Conservation (phyloP, 2,888 invertebrate species). For the Blastobasis lacticolella region DNA sequence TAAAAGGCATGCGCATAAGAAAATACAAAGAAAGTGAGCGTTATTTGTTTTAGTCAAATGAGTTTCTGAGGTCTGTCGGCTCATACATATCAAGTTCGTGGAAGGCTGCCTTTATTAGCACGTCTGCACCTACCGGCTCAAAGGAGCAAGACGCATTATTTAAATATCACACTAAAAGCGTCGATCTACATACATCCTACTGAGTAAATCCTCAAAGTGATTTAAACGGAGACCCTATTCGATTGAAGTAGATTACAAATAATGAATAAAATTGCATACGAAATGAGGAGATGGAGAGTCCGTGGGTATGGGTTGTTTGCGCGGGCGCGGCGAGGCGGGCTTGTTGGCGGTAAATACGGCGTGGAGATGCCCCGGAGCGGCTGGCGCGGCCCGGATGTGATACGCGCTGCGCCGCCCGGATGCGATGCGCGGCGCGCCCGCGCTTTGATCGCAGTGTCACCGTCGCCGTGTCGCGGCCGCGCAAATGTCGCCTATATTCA, state of each 20-base stretch:
- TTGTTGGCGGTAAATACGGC: slow-evolving; percentile 57
- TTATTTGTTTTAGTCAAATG: slow-evolving; percentile 69
- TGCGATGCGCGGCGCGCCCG: too few species aligned
- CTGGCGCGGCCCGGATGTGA: neutral
- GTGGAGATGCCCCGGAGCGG: slow-evolving; percentile 19
- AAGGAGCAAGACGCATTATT: slow-evolving; percentile 64
- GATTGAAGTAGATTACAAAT: slow-evolving; percentile 74
- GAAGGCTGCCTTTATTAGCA: slow-evolving; percentile 59
- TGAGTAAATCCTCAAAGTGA: slow-evolving; percentile 69
- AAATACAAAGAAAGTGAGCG: slow-evolving; percentile 50
- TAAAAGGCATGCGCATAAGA: slow-evolving; percentile 45
- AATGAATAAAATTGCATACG: slow-evolving; percentile 74
- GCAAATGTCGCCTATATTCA: too few species aligned
- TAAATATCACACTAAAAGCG: slow-evolving; percentile 70
- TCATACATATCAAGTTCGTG: slow-evolving; percentile 49
- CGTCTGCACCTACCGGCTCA: slow-evolving; percentile 39
- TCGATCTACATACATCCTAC: slow-evolving; percentile 69
- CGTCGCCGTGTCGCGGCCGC: too few species aligned
- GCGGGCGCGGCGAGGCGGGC: slow-evolving; percentile 29
- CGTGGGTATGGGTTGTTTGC: slow-evolving; percentile 62
- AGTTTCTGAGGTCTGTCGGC: slow-evolving; percentile 52
- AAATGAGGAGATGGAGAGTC: slow-evolving; percentile 65
- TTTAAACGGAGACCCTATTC: slow-evolving; percentile 69
- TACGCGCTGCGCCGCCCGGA: too few species aligned
- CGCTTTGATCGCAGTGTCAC: too few species aligned